Base-by-base conservation (phyloP, 2,113 vertebrate species). In the Scatophagus argus region DNA sequence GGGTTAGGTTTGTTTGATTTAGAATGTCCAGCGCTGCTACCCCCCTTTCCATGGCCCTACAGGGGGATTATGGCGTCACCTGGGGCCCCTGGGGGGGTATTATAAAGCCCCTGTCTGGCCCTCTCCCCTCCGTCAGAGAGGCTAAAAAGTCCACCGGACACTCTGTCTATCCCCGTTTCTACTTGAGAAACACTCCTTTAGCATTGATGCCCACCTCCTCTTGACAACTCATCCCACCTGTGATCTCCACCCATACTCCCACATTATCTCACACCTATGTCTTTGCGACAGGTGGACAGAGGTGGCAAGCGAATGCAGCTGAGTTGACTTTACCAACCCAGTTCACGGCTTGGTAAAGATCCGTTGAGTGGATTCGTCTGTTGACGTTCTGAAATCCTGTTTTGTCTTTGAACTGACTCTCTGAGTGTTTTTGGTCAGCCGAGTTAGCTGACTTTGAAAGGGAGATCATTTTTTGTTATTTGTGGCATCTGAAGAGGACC, bases 61-160 rank as follows among this genome's bases (percentile, higher is more conserved):
- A 56, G 83, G 65, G 92, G 94, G 93, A 94, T 94, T 93, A 94
- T 93, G 89, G 82, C 92, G 92, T 95, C 93, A 94, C 82, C 62
- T 85, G 87, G 86, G 91, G 89, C 89, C 92, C 88, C 89, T 80
- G 74, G 80, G 81, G 91, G 92, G 89, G 84, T 82, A 47, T 94
- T 95, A 95, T 95, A 95, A 95, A 95, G 91, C 93, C 89, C 87
- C 87, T 46, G 77, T 82, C 86, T 84, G 89, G 88, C 93, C 93
- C 91, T 92, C 88, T 93, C 86, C 86, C 66, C 90, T 91, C 93
- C 84, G 81, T 94, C 93, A 93, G 92, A 94, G 91, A 93, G 93
- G 91, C 92, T 93, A 83, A 93, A 91, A 90, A 78, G 92, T 93
- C 92, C 90, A 90, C 75, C 76, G 85, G 93, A 91, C 83, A 87